Base-by-base conservation (phyloP, 2,888 invertebrate species). In the Argyresthia albistria region DNA sequence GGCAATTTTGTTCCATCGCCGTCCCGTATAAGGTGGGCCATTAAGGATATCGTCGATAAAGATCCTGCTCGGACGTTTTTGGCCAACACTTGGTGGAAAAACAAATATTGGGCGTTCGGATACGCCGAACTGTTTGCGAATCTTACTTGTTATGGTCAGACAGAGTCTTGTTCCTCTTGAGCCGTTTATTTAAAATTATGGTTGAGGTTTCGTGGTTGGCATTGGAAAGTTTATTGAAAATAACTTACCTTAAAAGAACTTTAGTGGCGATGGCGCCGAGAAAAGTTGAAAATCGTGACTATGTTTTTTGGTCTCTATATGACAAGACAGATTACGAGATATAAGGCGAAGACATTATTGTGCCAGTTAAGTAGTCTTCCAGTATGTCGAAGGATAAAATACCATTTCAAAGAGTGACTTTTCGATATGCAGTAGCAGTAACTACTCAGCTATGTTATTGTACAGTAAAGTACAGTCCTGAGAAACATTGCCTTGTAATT, bases 1-100 rank as follows among this genome's bases (percentile, higher is more conserved):
- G 51, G 51, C 57, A 49, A 58, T 58, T 60, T 59, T 56, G 59
- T 60, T 63, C 64, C 58, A 25, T 25, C 67, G 66, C 66, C 64
- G 59, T 54, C 57, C 61, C 72, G 56, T 72, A 77, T 72, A 77
- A 67, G 77, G 77, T 54, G 48, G 55, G 56, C 69, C 67, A 73
- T 77, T 77, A 78, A 67, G 61, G 58, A 65, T 66, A 75, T 74
- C 68, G 63, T 57, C 58, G 61, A 63, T 79, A 78, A 80, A 74
- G 64, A 54, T 43, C 51, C 47, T 42, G 53, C 52, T 56, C 55
- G 52, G 50, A 46, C 57, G 51, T 55, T 56, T 57, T 58, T 51
- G 54, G 54, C 35, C 51, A 43, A 51, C 54, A 52, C 54, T 57
- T 56, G 52, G 51, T 54, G 53, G 54, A 55, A 53, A 58, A 58